A percentile compares a stretch with the other conserved stretches of the same genome.
These are phyloP conservation scores for Noctua comes DNA, from an alignment of 2,888 invertebrate genomes.

Conservation along the genomic window DNA sequence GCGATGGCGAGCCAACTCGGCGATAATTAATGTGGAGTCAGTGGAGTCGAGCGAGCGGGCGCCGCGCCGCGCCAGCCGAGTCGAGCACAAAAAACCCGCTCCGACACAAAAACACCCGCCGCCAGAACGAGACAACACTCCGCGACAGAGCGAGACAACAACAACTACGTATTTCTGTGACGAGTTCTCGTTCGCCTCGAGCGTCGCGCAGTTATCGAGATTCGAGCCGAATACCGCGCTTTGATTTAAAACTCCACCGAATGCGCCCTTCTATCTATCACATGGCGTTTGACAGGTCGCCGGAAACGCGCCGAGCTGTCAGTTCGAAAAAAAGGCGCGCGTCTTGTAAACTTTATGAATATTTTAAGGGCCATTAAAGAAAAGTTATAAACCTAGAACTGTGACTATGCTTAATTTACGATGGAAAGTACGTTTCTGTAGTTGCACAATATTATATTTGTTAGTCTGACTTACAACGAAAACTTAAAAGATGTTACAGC, in stretches of 20 bases:
- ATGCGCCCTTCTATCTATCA: slow-evolving; percentile 90
- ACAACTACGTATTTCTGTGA: slow-evolving; percentile 87
- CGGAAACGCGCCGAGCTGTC: slow-evolving; percentile 87
- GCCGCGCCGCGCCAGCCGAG: slow-evolving; percentile 84
- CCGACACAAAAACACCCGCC: slow-evolving; percentile 89
- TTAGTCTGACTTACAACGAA: slow-evolving; percentile 7
- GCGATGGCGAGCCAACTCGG: slow-evolving; percentile 82
- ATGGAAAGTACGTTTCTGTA: slow-evolving; percentile 64
- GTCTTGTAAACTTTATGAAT: slow-evolving; percentile 66
- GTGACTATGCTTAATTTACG: slow-evolving; percentile 55
- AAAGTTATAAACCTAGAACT: slow-evolving; percentile 51
- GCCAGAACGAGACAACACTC: slow-evolving; percentile 80
- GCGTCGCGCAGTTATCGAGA: slow-evolving; percentile 86
- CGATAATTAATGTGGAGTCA: slow-evolving; percentile 89
- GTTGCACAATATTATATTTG: slow-evolving; percentile 66
- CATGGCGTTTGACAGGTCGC: slow-evolving; percentile 90
- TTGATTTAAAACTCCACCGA: slow-evolving; percentile 89
- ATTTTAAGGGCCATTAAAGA: slow-evolving; percentile 61
- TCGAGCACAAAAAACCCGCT: slow-evolving; percentile 88
- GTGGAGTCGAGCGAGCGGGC: slow-evolving; percentile 84
- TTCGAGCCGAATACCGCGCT: slow-evolving; percentile 86
- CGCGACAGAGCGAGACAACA: slow-evolving; percentile 78
- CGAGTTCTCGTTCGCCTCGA: slow-evolving; percentile 88
- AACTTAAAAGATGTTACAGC: slow-evolving; percentile 29
- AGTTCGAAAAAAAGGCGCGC: slow-evolving; percentile 88